phyloP scores from a whole-genome alignment of 2,888 invertebrate genomes.

The Pseudococcus jackbeardsleyi region DNA sequence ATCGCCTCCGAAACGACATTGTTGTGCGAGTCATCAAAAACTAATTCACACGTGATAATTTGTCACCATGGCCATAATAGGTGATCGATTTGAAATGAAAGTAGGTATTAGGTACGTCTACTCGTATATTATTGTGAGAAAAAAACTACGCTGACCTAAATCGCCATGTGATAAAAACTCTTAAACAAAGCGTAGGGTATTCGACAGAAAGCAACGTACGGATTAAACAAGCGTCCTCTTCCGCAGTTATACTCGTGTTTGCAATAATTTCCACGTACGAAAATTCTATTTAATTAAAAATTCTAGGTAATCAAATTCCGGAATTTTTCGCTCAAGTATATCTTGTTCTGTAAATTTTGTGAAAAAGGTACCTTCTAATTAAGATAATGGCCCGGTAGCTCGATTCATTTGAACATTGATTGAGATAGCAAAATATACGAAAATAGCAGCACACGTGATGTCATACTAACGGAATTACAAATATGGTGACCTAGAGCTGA shows the following conservation, averaged over 20 bases:
- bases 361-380: background rate
- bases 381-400: background rate
- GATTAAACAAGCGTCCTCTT: constrained; percentile 5
- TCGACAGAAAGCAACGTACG: constrained; percentile 8
- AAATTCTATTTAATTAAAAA: background rate
- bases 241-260: background rate
- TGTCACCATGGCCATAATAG: background rate
- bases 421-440: constrained; percentile 9
- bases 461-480: constrained; percentile 49
- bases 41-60: constrained; percentile 6
- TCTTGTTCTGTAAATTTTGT: background rate
- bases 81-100: constrained; percentile 50
- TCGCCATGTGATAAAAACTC: constrained; percentile 50
- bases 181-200: constrained; percentile 32
- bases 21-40: background rate
- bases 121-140: constrained; percentile 10
- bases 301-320: background rate
- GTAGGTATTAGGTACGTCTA: background rate
- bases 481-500: constrained; percentile 48
- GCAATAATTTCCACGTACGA: background rate
- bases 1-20: background rate
- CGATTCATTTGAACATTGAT: background rate
- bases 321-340: no score
- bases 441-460: background rate
- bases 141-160: constrained; percentile 40